phyloP scores from a whole-genome alignment of 1,140 invertebrate species.

The Eubasilissa regina region DNA sequence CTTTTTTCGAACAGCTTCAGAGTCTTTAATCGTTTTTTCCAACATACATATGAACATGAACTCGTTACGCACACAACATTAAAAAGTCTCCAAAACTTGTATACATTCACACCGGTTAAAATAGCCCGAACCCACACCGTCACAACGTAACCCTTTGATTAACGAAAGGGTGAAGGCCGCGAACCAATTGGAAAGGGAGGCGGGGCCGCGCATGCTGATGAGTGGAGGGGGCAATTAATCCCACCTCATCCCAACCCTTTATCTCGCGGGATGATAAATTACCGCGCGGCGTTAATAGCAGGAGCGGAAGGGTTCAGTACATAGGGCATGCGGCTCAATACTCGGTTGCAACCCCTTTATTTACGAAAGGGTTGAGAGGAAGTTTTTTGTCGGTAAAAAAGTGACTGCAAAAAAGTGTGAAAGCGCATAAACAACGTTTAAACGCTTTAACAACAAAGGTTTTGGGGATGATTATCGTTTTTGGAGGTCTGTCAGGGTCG shows the following conservation, averaged over 20 bases:
- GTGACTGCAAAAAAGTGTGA: slow-evolving; percentile 8
- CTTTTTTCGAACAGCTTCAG: too few species aligned
- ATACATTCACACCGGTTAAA: too few species aligned
- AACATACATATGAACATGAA: too few species aligned
- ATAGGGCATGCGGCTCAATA: slow-evolving; percentile 13
- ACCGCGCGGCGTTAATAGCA: slow-evolving; percentile 43
- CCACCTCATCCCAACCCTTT: slow-evolving; percentile 38
- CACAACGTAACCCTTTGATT: slow-evolving; percentile 55
- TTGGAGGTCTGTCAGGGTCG: too few species aligned
- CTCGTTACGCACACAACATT: too few species aligned
- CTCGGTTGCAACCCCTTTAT: slow-evolving; percentile 29
- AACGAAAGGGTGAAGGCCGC: slow-evolving; percentile 42
- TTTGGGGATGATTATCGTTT: background rate
- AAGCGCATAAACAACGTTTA: slow-evolving; percentile 1
- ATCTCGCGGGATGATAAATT: slow-evolving; percentile 53
- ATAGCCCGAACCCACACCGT: slow-evolving; percentile 4
- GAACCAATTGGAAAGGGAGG: slow-evolving; percentile 49
- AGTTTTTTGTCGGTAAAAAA: slow-evolving; percentile 25
- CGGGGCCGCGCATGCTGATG: slow-evolving; percentile 55
- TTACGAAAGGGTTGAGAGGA: slow-evolving; percentile 30
- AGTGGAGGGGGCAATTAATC: slow-evolving; percentile 53
- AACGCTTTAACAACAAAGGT: background rate
- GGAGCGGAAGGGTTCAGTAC: slow-evolving; percentile 48
- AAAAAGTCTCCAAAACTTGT: too few species aligned
- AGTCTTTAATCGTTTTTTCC: too few species aligned